A percentile compares a stretch with the other conserved stretches of the same genome.
Evolutionary conservation across 2,888 invertebrate species (phyloP).

Genomic region (Ornithoptera alexandrae): DNA sequence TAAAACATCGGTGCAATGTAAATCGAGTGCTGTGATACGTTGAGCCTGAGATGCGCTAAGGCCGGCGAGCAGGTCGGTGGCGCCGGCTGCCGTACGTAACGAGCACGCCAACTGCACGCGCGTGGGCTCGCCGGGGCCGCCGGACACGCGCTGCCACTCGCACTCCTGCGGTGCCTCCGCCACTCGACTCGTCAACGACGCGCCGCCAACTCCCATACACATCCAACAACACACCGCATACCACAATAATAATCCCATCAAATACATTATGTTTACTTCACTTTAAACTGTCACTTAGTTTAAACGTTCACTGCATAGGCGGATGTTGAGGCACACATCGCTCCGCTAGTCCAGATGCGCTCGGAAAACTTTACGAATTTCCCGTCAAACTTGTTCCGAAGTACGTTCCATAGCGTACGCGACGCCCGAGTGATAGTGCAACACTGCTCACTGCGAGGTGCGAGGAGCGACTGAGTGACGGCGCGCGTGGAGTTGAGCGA

Average conservation of each 20-base stretch:
- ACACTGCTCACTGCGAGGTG: slow-evolving; percentile 53
- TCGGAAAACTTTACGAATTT: slow-evolving; percentile 75
- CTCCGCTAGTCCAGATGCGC: slow-evolving; percentile 65
- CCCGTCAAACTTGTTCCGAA: slow-evolving; percentile 80
- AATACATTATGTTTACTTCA: slow-evolving; percentile 73
- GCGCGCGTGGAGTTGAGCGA: slow-evolving; percentile 67
- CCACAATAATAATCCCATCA: slow-evolving; percentile 71
- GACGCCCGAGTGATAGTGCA: slow-evolving; percentile 47
- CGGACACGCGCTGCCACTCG: slow-evolving; percentile 83
- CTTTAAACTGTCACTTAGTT: slow-evolving; percentile 74
- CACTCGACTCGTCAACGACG: slow-evolving; percentile 74
- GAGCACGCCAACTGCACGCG: slow-evolving; percentile 82
- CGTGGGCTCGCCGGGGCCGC: slow-evolving; percentile 76
- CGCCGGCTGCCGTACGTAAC: slow-evolving; percentile 83
- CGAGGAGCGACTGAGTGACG: slow-evolving; percentile 67
- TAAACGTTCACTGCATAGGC: slow-evolving; percentile 69
- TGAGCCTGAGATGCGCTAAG: slow-evolving; percentile 84
- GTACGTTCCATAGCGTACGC: slow-evolving; percentile 74
- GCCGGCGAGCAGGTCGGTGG: slow-evolving; percentile 82
- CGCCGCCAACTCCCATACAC: slow-evolving; percentile 62
- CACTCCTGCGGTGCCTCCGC: slow-evolving; percentile 86
- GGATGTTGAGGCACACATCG: slow-evolving; percentile 70
- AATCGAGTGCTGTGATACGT: slow-evolving; percentile 83
- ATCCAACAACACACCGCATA: slow-evolving; percentile 66
- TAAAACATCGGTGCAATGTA: slow-evolving; percentile 86